phyloP scores from a whole-genome alignment of 2,113 vertebrate genomes.

The Platichthys flesus region DNA sequence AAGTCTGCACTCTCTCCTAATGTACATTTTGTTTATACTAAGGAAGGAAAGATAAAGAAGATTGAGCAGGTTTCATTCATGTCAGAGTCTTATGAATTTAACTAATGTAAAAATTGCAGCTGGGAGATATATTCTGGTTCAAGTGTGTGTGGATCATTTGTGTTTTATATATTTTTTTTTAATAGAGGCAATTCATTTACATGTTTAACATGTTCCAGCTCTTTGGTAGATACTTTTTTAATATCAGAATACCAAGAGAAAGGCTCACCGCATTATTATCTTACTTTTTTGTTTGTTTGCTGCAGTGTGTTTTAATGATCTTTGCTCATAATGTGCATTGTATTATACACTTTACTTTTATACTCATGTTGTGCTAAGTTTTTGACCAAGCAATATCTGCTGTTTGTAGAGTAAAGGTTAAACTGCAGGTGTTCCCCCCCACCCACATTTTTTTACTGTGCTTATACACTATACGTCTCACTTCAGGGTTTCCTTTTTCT shows the following conservation, averaged over 20 bases:
- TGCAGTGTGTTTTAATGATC: constrained; percentile 34
- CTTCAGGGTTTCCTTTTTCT: constrained; percentile 64
- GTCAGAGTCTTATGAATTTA: constrained; percentile 47
- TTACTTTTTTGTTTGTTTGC: constrained; percentile 6
- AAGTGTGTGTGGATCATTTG: constrained; percentile 41
- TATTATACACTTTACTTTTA: constrained; percentile 66
- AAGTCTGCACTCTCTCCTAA: constrained; percentile 58
- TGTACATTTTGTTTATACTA: constrained; percentile 83
- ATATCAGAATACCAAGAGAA: constrained; percentile 35
- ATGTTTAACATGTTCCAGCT: constrained; percentile 39
- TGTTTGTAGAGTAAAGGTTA: constrained; percentile 57
- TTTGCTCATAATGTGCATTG: constrained; percentile 59
- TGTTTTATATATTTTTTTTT: constrained; percentile 60
- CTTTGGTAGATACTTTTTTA: constrained; percentile 32
- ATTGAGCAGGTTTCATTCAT: constrained; percentile 48
- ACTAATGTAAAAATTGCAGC: constrained; percentile 48
- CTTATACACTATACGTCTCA: constrained; percentile 47
- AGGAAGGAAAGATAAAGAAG: constrained; percentile 32
- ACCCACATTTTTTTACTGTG: constrained; percentile 41
- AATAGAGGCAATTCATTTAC: constrained; percentile 43
- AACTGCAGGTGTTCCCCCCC: constrained; percentile 44
- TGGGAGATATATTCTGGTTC: constrained; percentile 55
- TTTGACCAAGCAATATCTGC: constrained; percentile 77
- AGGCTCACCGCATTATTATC: constrained; percentile 23
- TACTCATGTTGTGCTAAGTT: constrained; percentile 52